Evolutionary conservation across 2,113 vertebrate genomes (phyloP), one percentile per base, ranked within the genome.

Genomic region (Mohoua ochrocephala): DNA sequence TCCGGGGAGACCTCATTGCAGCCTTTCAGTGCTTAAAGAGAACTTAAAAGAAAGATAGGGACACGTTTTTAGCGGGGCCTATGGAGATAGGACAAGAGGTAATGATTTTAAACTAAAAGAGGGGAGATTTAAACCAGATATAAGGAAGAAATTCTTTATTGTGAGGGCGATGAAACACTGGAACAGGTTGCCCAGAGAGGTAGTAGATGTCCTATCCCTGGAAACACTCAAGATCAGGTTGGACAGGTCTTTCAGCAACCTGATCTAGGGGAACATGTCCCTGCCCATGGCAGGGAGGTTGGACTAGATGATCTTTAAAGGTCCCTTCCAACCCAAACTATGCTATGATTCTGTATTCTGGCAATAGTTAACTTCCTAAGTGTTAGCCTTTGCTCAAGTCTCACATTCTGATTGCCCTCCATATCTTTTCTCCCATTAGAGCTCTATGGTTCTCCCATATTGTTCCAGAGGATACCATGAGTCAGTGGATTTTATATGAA

Each of bases 1-100:
- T 69, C 23, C 3, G 0, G 4, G 21, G 4, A 39, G 15, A 57
- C 9, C 5, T 68, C 33, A 57, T 3, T 13, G 10, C 3, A 6
- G 4, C 5, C 9, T 59, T 73, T 35, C 35, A 42, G 3, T 47
- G n/a, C 12, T 42, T 47, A 45, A 60, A 65, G 30, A 18, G 24
- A 26, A 7, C 15, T 39, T 44, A 9, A 9, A 44, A 33, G 20
- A 69, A 69, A 65, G 28, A 54, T 5, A 3, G 28, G 18, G 4
- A 35, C 10, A 59, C 30, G 23, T 1, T 79, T 63, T 69, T 53
- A 24, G 8, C 9, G 52, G 19, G 41, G 27, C 6, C 9, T 68
- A 6, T 20, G 23, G 49, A 6, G 2, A 44, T 9, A 59, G 11
- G 30, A 64, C 15, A 53, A 39, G 31, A 24, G 3, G 2, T 17